Conservation (phyloP, 2,888 invertebrate species). For the Syrista parreyssii region DNA sequence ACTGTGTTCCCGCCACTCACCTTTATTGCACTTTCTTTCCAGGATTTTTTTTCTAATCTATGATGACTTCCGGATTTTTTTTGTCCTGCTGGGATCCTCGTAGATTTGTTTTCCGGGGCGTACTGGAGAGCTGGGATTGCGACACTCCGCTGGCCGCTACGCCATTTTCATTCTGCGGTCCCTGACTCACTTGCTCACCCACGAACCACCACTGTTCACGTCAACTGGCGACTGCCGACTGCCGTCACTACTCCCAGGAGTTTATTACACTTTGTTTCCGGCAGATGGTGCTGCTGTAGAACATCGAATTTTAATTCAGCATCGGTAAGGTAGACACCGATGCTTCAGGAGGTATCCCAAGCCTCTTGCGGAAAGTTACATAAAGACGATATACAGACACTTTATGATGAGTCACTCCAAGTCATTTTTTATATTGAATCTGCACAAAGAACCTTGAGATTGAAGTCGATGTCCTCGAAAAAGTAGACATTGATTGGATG, state of each 20-base stretch:
- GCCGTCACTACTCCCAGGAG: conserved; percentile 14
- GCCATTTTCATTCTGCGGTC: conserved; percentile 51
- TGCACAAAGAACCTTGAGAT: no score
- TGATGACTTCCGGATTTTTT: no score
- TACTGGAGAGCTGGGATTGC: not conserved
- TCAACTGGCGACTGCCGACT: conserved; percentile 51
- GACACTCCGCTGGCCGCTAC: conserved; percentile 36
- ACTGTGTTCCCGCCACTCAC: not conserved
- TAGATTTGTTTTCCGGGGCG: conserved; percentile 4
- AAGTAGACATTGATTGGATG: no score
- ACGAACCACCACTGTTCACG: conserved; percentile 35
- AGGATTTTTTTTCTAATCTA: no score
- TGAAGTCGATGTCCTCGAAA: no score
- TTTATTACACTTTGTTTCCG: not conserved
- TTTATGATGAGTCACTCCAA: not conserved
- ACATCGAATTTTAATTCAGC: not conserved
- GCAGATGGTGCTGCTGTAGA: not conserved
- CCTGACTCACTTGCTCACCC: conserved; percentile 26
- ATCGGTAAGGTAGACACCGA: not conserved
- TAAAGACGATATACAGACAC: no score
- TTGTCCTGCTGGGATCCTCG: not conserved
- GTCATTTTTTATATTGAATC: not conserved
- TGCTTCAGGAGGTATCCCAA: not conserved
- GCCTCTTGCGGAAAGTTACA: not conserved
- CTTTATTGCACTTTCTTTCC: no score